Percentiles rank a stretch among this genome's conserved stretches.
Conservation (phyloP, 1,140 invertebrate species). For the Trichomalopsis sarcophagae region DNA sequence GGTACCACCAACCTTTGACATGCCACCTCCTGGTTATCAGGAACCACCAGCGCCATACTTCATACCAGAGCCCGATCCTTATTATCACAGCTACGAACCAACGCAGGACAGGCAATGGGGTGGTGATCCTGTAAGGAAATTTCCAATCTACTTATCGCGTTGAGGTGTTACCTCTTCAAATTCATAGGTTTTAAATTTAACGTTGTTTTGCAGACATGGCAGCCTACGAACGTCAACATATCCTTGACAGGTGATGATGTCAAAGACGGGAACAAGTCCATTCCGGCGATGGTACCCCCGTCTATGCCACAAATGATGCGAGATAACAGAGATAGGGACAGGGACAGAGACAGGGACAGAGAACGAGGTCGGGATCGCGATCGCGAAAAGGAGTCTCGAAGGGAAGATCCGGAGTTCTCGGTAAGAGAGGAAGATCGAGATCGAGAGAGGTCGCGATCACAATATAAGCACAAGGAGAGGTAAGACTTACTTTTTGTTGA, state of each 20-base stretch:
- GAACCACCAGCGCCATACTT: slow-evolving; percentile 76
- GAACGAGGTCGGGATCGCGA: slow-evolving; percentile 68
- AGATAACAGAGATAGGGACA: slow-evolving; percentile 71
- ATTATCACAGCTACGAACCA: slow-evolving; percentile 83
- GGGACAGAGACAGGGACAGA: slow-evolving; percentile 65
- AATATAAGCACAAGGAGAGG: slow-evolving; percentile 73
- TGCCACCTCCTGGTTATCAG: slow-evolving; percentile 76
- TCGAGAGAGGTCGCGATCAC: slow-evolving; percentile 70
- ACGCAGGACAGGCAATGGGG: slow-evolving; percentile 84
- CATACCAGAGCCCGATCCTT: slow-evolving; percentile 77
- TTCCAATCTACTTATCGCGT: neutral
- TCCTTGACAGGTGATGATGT: slow-evolving; percentile 71
- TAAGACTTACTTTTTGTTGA: slow-evolving; percentile 48
- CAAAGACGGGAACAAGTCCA: slow-evolving; percentile 71
- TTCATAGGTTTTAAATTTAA: neutral
- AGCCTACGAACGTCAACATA: slow-evolving; percentile 68
- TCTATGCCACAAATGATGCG: slow-evolving; percentile 69
- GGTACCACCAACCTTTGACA: slow-evolving; percentile 76
- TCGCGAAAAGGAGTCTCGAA: slow-evolving; percentile 67
- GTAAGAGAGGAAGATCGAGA: slow-evolving; percentile 70
- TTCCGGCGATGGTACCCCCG: slow-evolving; percentile 71
- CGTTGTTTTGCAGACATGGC: slow-evolving; percentile 66
- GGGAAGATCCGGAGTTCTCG: slow-evolving; percentile 71
- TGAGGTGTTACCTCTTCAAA: neutral
- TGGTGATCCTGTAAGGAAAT: slow-evolving; percentile 69